Conservation (phyloP, 2,797 vertebrate species). For the Rhinogobio ventralis region DNA sequence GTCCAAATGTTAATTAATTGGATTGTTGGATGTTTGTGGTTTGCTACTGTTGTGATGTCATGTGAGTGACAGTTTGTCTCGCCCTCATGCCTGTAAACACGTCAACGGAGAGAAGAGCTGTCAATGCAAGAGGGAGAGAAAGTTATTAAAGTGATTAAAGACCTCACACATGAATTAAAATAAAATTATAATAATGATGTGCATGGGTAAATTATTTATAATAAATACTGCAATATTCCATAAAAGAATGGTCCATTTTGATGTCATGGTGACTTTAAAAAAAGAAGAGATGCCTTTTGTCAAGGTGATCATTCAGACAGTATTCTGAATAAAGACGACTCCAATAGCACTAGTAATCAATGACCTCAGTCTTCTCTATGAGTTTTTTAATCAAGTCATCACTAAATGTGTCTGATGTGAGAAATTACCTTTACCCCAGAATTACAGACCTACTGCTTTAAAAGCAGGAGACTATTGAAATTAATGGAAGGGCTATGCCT, state of each 20-base stretch:
- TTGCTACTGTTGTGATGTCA: too few relatives aligned
- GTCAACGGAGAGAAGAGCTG: background rate
- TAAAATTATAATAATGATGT: background rate
- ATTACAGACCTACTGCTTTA: slow-evolving; percentile 28
- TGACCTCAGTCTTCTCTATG: slow-evolving; percentile 54
- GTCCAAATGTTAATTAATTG: background rate
- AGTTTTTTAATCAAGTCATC: slow-evolving; percentile 57
- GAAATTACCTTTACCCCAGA: slow-evolving; percentile 29
- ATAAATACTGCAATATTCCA: background rate
- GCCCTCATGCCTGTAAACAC: background rate
- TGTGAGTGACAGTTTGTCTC: background rate
- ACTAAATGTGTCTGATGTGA: slow-evolving; percentile 39
- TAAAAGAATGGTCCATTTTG: background rate
- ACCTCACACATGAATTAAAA: background rate
- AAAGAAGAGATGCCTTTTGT: background rate
- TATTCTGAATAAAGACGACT: slow-evolving; percentile 63
- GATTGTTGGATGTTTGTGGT: background rate
- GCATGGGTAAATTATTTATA: background rate
- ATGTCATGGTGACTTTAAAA: background rate
- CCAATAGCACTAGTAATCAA: slow-evolving; percentile 60
- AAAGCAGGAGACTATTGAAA: slow-evolving; percentile 45
- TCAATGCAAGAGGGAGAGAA: background rate
- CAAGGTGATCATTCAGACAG: slow-evolving; percentile 18
- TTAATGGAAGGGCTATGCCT: slow-evolving; percentile 43
- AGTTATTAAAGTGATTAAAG: background rate